Percentiles rank a stretch among this genome's conserved stretches.
These are phyloP conservation scores for Myotis davidii DNA, from an alignment of 2,113 vertebrate genomes.

Conservation along the genomic window DNA sequence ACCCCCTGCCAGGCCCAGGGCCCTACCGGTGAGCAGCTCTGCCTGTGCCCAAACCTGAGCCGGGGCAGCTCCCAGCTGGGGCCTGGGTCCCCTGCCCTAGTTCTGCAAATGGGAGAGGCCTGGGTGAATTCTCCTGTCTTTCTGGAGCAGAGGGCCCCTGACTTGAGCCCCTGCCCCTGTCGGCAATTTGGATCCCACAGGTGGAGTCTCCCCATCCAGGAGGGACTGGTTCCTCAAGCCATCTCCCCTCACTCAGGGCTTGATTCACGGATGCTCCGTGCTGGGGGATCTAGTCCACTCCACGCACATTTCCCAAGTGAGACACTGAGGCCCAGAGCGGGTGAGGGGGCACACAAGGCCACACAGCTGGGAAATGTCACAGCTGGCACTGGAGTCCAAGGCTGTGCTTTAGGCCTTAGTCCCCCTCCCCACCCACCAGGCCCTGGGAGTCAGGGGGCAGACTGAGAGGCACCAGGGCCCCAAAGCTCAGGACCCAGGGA, in stretches of 20 bases:
- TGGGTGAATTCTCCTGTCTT: accelerated
- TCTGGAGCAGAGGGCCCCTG: background rate
- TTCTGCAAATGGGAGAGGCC: background rate
- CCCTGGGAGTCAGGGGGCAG: background rate
- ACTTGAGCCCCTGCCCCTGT: accelerated
- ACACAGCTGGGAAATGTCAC: background rate
- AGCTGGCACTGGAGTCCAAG: background rate
- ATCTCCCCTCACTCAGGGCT: background rate
- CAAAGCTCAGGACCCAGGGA: background rate
- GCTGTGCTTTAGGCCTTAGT: background rate
- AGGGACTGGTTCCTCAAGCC: background rate
- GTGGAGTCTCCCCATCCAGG: background rate
- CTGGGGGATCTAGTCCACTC: background rate
- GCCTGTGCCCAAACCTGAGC: background rate
- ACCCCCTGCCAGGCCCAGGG: conserved; percentile 75
- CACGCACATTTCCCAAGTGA: background rate
- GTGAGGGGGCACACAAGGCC: background rate
- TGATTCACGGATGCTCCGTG: background rate
- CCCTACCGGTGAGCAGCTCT: conserved; percentile 78
- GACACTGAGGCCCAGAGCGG: background rate
- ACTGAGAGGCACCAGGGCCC: background rate
- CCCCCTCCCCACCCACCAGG: accelerated
- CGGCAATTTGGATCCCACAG: background rate
- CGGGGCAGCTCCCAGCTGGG: background rate
- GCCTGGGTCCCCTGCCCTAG: background rate